Evolutionary conservation across 2,113 vertebrate species (phyloP), one percentile per base, ranked within the genome.

Genomic region (Gopherus evgoodei): DNA sequence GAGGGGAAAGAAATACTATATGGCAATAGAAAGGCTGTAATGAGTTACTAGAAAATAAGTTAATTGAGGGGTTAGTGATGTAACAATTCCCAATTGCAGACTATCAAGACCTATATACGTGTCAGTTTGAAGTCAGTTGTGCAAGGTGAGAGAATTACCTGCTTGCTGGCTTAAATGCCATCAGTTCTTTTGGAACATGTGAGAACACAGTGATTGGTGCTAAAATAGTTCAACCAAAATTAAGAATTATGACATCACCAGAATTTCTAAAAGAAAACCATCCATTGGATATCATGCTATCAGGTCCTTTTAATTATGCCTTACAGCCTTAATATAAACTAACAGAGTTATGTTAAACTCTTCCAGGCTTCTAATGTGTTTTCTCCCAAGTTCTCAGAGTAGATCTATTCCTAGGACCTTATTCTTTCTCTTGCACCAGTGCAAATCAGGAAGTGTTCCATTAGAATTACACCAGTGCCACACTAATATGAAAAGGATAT

Each of bases 171-270:
- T 44, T 42, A 44, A 76, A 76, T 76, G 11, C 72, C 42, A 24
- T 76, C 72, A 25, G 11, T 76, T 25, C 57, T 76, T 47, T 47
- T 4, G 3, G 6, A 47, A 47, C 14, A 12, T 27, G 42, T 78
- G 22, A 44, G 22, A 78, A 78, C 42, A 72, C 0, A 0, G 4
- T 82, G 35, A 94, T 10, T 49, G 62, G 53, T 0, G 2, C 5
- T n/a, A 0, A 2, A 22, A 3, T 69, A 65, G 14, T 65, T 76
- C 11, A 84, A 31, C 27, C 65, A 90, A 65, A 82, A 50, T 12
- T 27, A 89, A 42, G 14, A 69, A 86, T 8, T 13, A 47, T 19
- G 50, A 27, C 75, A 47, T 16, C 5, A 24, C 25, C n/a, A 47
- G 75, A 76, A 47, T 27, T 49, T 69, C 11, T 11, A 72, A 82